phyloP scores from a whole-genome alignment of 2,113 vertebrate species.

The Archocentrus centrarchus region DNA sequence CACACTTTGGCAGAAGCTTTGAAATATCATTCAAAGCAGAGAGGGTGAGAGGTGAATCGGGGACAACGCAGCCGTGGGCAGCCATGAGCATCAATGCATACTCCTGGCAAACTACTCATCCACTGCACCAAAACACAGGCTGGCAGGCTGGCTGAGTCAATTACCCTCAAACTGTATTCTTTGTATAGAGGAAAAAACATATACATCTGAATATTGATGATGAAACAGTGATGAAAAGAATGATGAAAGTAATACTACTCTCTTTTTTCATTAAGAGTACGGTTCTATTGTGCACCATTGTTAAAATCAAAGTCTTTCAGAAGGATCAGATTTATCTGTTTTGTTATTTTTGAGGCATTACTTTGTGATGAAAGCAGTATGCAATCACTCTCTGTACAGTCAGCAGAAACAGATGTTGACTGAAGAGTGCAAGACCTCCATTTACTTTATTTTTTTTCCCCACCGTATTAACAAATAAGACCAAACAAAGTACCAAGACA shows the following conservation, averaged over 20 bases:
- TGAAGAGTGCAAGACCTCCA: background rate
- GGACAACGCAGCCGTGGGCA: constrained; percentile 52
- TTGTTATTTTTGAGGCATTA: background rate
- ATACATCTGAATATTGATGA: constrained; percentile 2
- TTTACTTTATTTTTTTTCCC: background rate
- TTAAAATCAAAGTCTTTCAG: background rate
- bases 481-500: background rate
- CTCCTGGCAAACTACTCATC: constrained; percentile 65
- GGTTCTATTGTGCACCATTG: background rate
- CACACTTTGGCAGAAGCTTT: constrained; percentile 16
- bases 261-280: background rate
- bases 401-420: background rate
- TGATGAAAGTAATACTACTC: background rate
- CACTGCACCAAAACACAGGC: constrained; percentile 56
- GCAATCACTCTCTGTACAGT: background rate
- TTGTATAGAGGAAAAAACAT: background rate
- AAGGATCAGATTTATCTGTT: background rate
- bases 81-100: constrained; percentile 59
- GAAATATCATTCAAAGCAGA: constrained; percentile 37
- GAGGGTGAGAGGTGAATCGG: constrained; percentile 49
- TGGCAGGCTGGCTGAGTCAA: constrained; percentile 54
- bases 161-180: constrained; percentile 47
- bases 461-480: background rate
- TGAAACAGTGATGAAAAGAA: constrained; percentile 2
- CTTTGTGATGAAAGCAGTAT: background rate